These are phyloP conservation scores for Eubasilissa splendida DNA, from an alignment of 2,888 invertebrate species.

Conservation along the genomic window DNA sequence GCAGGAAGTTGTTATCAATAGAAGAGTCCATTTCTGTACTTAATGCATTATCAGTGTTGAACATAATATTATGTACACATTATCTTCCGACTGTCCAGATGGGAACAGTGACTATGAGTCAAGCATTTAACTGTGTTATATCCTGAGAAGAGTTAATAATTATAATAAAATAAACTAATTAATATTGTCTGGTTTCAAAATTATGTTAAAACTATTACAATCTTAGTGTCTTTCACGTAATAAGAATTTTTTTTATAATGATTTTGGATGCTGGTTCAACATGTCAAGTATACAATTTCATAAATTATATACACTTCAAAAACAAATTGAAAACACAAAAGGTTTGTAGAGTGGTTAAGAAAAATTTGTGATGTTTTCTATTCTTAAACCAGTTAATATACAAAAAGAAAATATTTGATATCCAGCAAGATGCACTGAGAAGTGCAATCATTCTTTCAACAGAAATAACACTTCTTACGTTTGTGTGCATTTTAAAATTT, in stretches of 20 bases:
- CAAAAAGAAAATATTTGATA: background rate
- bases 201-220: conserved; percentile 1
- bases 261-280: too few relatives aligned
- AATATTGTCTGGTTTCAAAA: background rate
- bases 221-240: background rate
- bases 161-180: too few relatives aligned
- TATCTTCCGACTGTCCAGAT: conserved; percentile 5
- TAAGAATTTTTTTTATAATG: background rate
- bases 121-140: too few relatives aligned
- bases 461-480: too few relatives aligned
- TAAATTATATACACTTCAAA: background rate
- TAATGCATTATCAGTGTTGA: background rate
- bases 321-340: background rate
- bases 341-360: background rate
- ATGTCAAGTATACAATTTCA: too few relatives aligned
- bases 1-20: conserved; percentile 28
- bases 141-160: too few relatives aligned
- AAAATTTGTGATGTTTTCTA: background rate
- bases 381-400: background rate
- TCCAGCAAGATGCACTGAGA: background rate
- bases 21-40: background rate
- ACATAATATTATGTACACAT: too few relatives aligned
- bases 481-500: too few relatives aligned
- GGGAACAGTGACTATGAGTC: background rate
- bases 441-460: background rate